These are phyloP conservation scores for Hemiscyllium ocellatum DNA, from an alignment of 2,113 vertebrate species.

Conservation along the genomic window DNA sequence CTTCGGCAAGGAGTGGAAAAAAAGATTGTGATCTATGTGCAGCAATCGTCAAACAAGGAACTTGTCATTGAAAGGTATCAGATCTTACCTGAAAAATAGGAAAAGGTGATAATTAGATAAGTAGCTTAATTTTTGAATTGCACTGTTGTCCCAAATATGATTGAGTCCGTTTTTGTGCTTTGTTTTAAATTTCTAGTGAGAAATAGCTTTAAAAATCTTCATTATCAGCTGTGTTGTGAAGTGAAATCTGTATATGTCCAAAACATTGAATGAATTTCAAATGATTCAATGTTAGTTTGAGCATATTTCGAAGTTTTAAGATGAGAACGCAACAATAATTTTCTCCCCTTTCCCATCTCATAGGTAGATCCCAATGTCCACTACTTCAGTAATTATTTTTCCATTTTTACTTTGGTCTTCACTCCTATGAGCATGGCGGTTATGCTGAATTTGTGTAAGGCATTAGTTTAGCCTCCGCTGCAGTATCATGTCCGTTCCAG, in stretches of 20 bases:
- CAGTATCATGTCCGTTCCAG: no score
- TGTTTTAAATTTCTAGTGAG: no score
- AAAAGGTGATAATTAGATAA: not conserved
- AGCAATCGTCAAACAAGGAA: slow-evolving; percentile 94
- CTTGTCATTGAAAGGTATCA: slow-evolving; percentile 92
- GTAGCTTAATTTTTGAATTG: slow-evolving; percentile 7
- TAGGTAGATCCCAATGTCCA: no score
- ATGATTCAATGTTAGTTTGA: not conserved
- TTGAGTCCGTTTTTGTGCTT: not conserved
- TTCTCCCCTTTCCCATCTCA: not conserved
- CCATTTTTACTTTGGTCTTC: no score
- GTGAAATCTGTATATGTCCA: not conserved
- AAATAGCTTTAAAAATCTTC: not conserved
- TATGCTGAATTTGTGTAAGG: no score
- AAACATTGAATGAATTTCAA: not conserved
- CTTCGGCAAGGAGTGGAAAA: slow-evolving; percentile 93
- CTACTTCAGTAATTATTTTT: not conserved
- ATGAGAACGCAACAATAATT: not conserved
- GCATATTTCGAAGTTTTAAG: not conserved
- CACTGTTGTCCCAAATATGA: not conserved
- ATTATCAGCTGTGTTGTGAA: not conserved
- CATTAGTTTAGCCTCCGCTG: no score
- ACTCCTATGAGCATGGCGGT: no score
- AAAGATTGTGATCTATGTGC: slow-evolving; percentile 94
- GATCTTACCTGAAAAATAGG: slow-evolving; percentile 5